phyloP scores from a whole-genome alignment of 2,888 invertebrate species.

The Teleogryllus oceanicus region DNA sequence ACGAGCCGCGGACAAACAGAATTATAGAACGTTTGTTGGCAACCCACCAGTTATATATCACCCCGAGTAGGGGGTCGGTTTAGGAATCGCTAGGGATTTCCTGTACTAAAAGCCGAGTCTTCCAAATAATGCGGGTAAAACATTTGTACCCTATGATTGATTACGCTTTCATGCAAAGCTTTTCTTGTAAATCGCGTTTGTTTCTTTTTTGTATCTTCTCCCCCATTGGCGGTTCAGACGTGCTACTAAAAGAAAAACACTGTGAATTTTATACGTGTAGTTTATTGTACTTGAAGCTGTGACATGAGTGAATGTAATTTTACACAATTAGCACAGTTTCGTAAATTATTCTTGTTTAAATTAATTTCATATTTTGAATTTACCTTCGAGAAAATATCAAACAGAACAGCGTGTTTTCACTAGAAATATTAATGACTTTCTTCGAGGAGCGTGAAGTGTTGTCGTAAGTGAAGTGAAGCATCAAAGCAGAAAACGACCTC shows the following conservation, averaged over 20 bases:
- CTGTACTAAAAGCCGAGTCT: constrained; percentile 18
- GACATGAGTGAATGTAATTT: too few relatives aligned
- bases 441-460: too few relatives aligned
- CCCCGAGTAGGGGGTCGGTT: constrained; percentile 18
- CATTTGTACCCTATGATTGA: constrained; percentile 18
- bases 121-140: constrained; percentile 3
- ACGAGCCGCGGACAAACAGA: background rate
- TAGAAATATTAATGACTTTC: too few relatives aligned
- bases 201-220: background rate
- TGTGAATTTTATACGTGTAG: background rate
- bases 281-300: background rate
- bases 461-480: too few relatives aligned
- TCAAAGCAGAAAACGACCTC: too few relatives aligned
- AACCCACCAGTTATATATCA: constrained; percentile 18
- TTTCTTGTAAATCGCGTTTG: constrained; percentile 1
- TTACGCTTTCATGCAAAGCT: constrained; percentile 18
- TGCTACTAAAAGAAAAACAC: background rate
- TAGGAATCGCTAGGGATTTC: constrained; percentile 12
- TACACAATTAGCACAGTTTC: too few relatives aligned
- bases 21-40: constrained; percentile 18
- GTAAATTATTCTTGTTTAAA: too few relatives aligned
- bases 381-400: too few relatives aligned
- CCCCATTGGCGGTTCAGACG: background rate
- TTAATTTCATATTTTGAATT: too few relatives aligned
- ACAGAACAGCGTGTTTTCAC: too few relatives aligned